A percentile compares a stretch with the other conserved stretches of the same genome.
Conservation (phyloP, 2,888 invertebrate species). For the Tineola bisselliella region DNA sequence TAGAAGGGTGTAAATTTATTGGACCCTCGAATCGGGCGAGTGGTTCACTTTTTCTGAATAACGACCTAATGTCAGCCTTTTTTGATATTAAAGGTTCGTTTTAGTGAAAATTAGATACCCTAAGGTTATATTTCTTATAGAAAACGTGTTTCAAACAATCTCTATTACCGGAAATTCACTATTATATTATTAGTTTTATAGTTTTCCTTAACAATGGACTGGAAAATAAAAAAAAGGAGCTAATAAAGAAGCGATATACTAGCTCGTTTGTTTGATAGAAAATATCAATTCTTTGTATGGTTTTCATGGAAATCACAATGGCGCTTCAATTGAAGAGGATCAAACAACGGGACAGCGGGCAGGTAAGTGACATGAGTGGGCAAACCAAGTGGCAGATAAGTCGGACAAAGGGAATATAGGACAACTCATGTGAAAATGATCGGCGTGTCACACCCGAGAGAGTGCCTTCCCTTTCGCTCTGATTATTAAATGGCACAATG, state of each 20-base stretch:
- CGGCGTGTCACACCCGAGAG: neutral
- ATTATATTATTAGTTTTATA: too few relatives aligned
- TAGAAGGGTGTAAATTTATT: slow-evolving; percentile 12
- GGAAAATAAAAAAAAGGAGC: too few relatives aligned
- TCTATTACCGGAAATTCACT: too few relatives aligned
- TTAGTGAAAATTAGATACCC: too few relatives aligned
- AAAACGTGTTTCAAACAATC: too few relatives aligned
- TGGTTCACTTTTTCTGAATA: neutral
- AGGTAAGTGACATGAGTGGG: slow-evolving; percentile 3
- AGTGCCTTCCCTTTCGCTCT: neutral
- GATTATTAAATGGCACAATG: neutral
- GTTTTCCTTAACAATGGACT: too few relatives aligned
- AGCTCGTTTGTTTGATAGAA: too few relatives aligned
- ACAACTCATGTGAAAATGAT: neutral
- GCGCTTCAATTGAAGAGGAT: neutral
- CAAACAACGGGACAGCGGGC: neutral
- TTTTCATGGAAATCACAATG: neutral
- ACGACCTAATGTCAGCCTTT: neutral
- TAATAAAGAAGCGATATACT: too few relatives aligned
- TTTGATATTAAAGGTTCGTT: neutral
- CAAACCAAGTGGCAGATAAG: neutral
- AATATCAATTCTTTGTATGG: too few relatives aligned
- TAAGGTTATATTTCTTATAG: too few relatives aligned
- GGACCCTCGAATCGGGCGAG: slow-evolving; percentile 8
- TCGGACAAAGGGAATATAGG: neutral